Base-by-base conservation (phyloP, 2,113 vertebrate species). In the Macquaria ambigua region DNA sequence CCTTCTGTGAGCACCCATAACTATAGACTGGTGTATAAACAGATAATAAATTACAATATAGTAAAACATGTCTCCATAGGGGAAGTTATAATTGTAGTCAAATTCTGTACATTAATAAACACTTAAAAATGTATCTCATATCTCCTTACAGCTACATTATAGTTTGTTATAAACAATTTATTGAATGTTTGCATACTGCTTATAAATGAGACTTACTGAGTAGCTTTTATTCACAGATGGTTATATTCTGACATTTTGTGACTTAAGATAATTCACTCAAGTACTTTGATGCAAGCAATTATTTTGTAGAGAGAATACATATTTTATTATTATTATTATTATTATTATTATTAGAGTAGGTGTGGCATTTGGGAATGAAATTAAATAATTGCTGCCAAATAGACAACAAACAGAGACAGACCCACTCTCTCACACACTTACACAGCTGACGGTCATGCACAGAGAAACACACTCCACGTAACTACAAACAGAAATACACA, bases 401-500 rank as follows among this genome's bases (percentile, higher is more conserved):
- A 72, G 31, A 31, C 15, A 66, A 46, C 37, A 61, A 25, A 75
- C 10, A 34, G 50, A 72, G 43, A 69, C 28, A 82, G 64, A 28
- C 23, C 16, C 48, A 69, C 28, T 39, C 48, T 21, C 52, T 8
- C 59, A 77, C 70, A 67, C 61, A 63, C 25, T 72, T 56, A 52
- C 12, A 71, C 62, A 67, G 50, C 72, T 39, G 58, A 69, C 3
- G 43, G 11, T 7, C 34, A 58, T 52, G 48, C 68, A 81, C 69
- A 53, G 12, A 76, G 61, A 78, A 77, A 63, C 48, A 78, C 78
- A 58, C 53, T 70, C 31, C 6, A 28, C 68, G 31, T 74, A 86
- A 81, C 72, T 39, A 59, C 74, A 86, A 76, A 86, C 55, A 66
- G 61, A 74, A 72, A 68, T 52, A 63, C 74, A 83, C 18, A 78